Evolutionary conservation across 2,797 vertebrate species (phyloP).

Genomic region (Meda fulgida): DNA sequence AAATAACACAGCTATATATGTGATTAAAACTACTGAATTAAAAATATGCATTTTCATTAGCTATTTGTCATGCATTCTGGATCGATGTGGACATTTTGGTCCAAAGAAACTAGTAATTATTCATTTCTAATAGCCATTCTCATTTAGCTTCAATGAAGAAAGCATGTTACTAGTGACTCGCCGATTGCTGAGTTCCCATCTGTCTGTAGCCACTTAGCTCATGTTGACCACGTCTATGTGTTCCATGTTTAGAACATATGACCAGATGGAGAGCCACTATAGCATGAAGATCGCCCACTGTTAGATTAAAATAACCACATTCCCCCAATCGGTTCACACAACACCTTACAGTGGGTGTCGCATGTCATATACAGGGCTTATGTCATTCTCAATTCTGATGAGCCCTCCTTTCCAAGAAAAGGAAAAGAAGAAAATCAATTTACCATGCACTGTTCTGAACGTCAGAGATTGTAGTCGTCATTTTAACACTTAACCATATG

Average conservation of each 20-base stretch:
- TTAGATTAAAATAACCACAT: conserved; percentile 42
- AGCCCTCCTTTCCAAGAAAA: conserved; percentile 5
- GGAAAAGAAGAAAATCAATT: conserved; percentile 20
- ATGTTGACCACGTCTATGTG: conserved; percentile 31
- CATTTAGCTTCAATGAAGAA: neutral
- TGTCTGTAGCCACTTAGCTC: conserved; percentile 25
- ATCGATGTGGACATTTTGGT: neutral
- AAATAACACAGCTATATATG: neutral
- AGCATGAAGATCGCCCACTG: conserved; percentile 30
- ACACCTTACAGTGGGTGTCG: conserved; percentile 34
- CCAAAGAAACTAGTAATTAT: neutral
- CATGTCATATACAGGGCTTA: conserved; percentile 19
- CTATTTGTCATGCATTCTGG: neutral
- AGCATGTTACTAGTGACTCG: conserved; percentile 39
- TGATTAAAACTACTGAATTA: neutral
- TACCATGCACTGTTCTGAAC: conserved; percentile 23
- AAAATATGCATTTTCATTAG: neutral
- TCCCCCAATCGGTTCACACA: conserved; percentile 37
- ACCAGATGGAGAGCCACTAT: conserved; percentile 38
- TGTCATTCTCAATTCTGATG: conserved; percentile 16
- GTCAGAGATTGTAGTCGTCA: conserved; percentile 36
- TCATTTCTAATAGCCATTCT: conserved; percentile 3
- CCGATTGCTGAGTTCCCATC: conserved; percentile 27
- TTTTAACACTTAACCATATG: conserved; percentile 26
- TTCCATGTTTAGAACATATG: conserved; percentile 16